Percentiles rank a stretch among this genome's conserved stretches.
Conservation (phyloP, 2,113 vertebrate species). For the Callipepla californica region DNA sequence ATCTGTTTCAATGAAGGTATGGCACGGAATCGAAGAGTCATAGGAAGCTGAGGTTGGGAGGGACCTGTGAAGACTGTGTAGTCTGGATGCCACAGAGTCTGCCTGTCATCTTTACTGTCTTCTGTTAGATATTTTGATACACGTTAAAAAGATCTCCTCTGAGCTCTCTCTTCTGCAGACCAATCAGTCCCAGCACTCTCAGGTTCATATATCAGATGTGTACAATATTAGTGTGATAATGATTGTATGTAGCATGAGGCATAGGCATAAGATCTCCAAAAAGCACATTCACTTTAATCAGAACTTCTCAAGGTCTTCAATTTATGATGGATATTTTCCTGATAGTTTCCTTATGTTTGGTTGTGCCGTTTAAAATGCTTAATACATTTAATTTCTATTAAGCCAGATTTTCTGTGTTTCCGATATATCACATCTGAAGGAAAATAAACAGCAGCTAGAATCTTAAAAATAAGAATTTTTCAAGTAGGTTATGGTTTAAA, state of each 20-base stretch:
- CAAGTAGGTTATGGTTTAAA: background rate
- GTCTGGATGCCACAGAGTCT: background rate
- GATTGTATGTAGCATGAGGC: background rate
- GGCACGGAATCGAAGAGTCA: background rate
- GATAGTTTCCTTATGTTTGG: background rate
- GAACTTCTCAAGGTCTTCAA: background rate
- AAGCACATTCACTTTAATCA: background rate
- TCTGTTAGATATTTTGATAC: background rate
- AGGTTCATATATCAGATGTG: fast-evolving
- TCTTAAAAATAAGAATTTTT: background rate
- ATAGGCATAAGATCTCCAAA: background rate
- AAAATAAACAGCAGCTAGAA: background rate
- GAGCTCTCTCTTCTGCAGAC: background rate
- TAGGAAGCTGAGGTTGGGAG: background rate
- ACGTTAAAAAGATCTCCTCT: background rate
- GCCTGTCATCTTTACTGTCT: background rate
- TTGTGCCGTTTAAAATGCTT: background rate
- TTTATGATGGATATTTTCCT: background rate
- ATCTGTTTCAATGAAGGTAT: background rate
- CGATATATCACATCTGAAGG: background rate
- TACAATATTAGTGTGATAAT: background rate
- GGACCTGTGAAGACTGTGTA: background rate
- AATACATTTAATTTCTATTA: background rate
- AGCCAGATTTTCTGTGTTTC: background rate
- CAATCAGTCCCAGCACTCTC: background rate